Conservation (phyloP, 2,113 vertebrate species). For the Hippocampus comes region DNA sequence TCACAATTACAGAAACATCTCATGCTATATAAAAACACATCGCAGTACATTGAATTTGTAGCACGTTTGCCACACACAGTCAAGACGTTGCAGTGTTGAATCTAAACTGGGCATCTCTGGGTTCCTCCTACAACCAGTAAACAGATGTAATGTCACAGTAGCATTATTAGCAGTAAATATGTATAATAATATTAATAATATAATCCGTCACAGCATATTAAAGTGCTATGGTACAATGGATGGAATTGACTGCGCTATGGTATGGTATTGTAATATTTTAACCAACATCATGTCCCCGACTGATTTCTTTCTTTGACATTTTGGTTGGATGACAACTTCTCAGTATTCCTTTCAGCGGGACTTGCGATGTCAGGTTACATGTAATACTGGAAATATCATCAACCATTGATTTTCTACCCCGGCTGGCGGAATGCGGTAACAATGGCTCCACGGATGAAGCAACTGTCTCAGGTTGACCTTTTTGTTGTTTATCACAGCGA, state of each 20-base stretch:
- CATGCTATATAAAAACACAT: no score
- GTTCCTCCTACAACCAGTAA: background rate
- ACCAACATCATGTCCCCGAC: background rate
- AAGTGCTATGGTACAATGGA: background rate
- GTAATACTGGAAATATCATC: constrained; percentile 4
- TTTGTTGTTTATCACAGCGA: background rate
- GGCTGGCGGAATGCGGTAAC: background rate
- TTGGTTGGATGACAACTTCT: background rate
- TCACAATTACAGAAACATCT: no score
- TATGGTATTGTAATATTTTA: background rate
- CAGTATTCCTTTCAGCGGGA: background rate
- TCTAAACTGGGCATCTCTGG: no score
- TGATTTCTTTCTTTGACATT: background rate
- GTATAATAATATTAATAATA: background rate
- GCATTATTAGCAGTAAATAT: no score
- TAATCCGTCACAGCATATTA: background rate
- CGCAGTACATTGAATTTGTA: background rate
- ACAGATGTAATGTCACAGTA: background rate
- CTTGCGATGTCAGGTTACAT: background rate
- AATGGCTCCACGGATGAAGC: background rate
- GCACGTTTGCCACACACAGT: background rate
- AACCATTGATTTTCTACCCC: background rate
- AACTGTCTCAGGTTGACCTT: constrained; percentile 5
- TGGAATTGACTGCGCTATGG: background rate
- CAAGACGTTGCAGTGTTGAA: background rate